These are phyloP conservation scores for Bostrychus sinensis DNA, from an alignment of 2,113 vertebrate species.

Conservation along the genomic window DNA sequence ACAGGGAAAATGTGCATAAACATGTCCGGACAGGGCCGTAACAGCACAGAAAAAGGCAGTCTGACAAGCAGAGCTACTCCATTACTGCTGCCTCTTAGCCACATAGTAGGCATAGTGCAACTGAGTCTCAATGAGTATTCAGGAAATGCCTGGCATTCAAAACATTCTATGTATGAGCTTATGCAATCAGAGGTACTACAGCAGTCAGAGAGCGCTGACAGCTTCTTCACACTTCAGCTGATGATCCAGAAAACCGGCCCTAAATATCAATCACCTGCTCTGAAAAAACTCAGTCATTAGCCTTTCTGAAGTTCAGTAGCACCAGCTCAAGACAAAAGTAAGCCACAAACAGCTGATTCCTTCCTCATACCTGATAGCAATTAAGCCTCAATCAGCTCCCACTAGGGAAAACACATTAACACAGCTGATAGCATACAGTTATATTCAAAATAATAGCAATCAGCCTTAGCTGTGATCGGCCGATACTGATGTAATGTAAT, in stretches of 20 bases:
- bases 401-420: too few relatives aligned
- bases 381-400: too few relatives aligned
- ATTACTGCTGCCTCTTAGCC: constrained; percentile 5
- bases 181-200: constrained; percentile 37
- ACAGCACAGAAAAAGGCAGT: constrained; percentile 19
- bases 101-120: constrained; percentile 29
- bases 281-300: too few relatives aligned
- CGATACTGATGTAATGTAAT: too few relatives aligned
- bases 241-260: constrained; percentile 1
- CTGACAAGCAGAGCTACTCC: constrained; percentile 27
- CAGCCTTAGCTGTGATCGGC: too few relatives aligned
- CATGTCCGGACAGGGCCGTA: constrained; percentile 47
- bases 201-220: not conserved
- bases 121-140: constrained; percentile 22
- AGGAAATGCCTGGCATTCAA: constrained; percentile 61
- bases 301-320: too few relatives aligned
- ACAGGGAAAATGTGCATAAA: constrained; percentile 23
- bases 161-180: constrained; percentile 48
- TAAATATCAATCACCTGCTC: too few relatives aligned
- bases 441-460: too few relatives aligned
- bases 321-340: too few relatives aligned
- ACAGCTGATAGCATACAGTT: too few relatives aligned
- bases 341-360: too few relatives aligned
- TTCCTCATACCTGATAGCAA: too few relatives aligned
- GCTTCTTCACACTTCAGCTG: not conserved